These are phyloP conservation scores for Polyommatus iphigenia DNA, from an alignment of 2,888 invertebrate genomes.

Conservation along the genomic window DNA sequence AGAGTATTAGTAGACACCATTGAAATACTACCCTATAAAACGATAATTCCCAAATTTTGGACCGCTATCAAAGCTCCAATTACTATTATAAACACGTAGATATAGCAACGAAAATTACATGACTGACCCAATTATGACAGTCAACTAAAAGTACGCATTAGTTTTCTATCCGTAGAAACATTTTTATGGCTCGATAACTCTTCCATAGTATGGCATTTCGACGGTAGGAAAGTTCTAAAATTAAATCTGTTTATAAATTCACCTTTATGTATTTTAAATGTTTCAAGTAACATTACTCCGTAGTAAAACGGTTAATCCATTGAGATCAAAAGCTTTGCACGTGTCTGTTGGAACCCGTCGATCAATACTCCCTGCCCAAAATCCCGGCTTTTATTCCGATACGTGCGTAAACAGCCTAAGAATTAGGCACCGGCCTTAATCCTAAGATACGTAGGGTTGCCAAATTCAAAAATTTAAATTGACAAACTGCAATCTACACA, in stretches of 20 bases:
- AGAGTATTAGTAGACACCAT: too few relatives aligned
- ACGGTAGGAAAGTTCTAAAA: background rate
- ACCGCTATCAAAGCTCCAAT: too few relatives aligned
- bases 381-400: conserved; percentile 16
- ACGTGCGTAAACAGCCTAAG: conserved; percentile 17
- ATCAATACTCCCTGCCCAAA: conserved; percentile 10
- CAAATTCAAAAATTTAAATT: background rate
- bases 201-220: background rate
- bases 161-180: too few relatives aligned
- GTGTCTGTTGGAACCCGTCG: background rate
- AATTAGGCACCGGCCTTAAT: conserved; percentile 4
- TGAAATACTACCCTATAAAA: too few relatives aligned
- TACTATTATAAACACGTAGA: too few relatives aligned
- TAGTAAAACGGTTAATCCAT: background rate
- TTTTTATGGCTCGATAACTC: too few relatives aligned
- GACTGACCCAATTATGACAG: too few relatives aligned
- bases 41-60: too few relatives aligned
- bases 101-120: too few relatives aligned
- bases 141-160: too few relatives aligned
- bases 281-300: background rate
- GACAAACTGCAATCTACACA: background rate
- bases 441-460: background rate
- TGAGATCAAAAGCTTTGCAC: background rate
- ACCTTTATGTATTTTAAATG: background rate
- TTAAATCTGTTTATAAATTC: background rate